These are phyloP conservation scores for Apeira syringaria DNA, from an alignment of 2,888 invertebrate species.

Conservation along the genomic window DNA sequence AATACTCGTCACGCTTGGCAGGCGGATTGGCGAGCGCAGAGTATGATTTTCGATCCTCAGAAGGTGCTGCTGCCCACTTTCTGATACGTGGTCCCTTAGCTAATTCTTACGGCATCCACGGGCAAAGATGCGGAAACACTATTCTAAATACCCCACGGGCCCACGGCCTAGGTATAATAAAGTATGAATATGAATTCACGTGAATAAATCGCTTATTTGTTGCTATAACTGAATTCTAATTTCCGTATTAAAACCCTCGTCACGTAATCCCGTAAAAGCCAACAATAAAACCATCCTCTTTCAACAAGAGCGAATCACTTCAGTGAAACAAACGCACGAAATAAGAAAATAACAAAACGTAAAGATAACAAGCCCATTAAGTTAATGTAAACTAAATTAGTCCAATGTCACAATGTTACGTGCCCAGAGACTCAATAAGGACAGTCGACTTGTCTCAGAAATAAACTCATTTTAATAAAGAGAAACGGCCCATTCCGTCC, in stretches of 20 bases:
- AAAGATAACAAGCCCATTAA: conserved; percentile 16
- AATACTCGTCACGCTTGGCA: too few relatives aligned
- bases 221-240: neutral
- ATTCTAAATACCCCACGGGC: too few relatives aligned
- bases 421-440: conserved; percentile 13
- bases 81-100: too few relatives aligned
- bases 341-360: conserved; percentile 6
- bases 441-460: conserved; percentile 14
- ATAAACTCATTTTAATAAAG: conserved; percentile 30
- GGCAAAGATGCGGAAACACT: too few relatives aligned
- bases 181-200: too few relatives aligned
- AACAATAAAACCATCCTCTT: neutral
- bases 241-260: neutral
- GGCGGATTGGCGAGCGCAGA: too few relatives aligned
- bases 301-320: neutral
- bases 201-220: neutral
- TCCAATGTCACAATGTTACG: conserved; percentile 17
- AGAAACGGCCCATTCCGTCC: conserved; percentile 20
- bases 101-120: too few relatives aligned
- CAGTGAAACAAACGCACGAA: conserved; percentile 2
- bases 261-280: neutral
- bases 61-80: too few relatives aligned
- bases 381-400: conserved; percentile 13
- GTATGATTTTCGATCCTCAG: too few relatives aligned
- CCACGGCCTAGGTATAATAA: too few relatives aligned